Base-by-base conservation (phyloP, 2,113 vertebrate genomes). In the Hippocampus mohnikei region DNA sequence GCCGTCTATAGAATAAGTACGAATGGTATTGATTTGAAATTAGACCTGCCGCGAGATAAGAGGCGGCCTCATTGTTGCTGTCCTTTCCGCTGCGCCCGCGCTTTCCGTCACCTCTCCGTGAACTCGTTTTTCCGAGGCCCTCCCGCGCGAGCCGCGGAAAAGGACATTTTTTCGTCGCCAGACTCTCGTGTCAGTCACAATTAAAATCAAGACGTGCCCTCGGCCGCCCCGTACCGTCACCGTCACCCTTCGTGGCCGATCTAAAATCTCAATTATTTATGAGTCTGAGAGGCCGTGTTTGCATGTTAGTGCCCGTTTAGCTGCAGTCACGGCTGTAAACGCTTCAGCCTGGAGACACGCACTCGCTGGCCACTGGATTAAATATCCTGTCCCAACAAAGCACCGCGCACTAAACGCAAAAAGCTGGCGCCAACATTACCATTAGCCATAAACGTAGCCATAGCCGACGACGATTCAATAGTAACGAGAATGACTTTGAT, bases 131-230 rank as follows among this genome's bases (percentile, higher is more conserved):
- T 27, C 13, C 15, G 0, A 16, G 13, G 11, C n/a, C n/a, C n/a
- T n/a, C 8, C 21, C 4, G 15, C 9, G 21, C 41, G 40, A 25
- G 23, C 2, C 11, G 27, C 56, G 25, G 13, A 44, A 65, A 44
- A 46, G 23, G 63, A 46, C 23, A 5, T 46, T 65, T 65, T 65
- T 58, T 27, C 15, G 10, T 27, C 5, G 41, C 62, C 41, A 65
- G 40, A 65, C 62, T 25, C 63, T 13, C 63, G 16, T 5, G 63
- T 44, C 63, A 65, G n/a, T 46, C 63, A 27, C 23, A 27, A 44
- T 65, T 65, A 65, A 65, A 46, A 25, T 65, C 63, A 65, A 65
- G 63, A 65, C 27, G 42, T 21, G 40, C 15, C 63, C 20, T 13
- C 13, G 40, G 21, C n/a, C n/a, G 40, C 41, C 42, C 62, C 12